A percentile compares a stretch with the other conserved stretches of the same genome.
Evolutionary conservation across 2,113 vertebrate species (phyloP).

Genomic region (Bungarus multicinctus): DNA sequence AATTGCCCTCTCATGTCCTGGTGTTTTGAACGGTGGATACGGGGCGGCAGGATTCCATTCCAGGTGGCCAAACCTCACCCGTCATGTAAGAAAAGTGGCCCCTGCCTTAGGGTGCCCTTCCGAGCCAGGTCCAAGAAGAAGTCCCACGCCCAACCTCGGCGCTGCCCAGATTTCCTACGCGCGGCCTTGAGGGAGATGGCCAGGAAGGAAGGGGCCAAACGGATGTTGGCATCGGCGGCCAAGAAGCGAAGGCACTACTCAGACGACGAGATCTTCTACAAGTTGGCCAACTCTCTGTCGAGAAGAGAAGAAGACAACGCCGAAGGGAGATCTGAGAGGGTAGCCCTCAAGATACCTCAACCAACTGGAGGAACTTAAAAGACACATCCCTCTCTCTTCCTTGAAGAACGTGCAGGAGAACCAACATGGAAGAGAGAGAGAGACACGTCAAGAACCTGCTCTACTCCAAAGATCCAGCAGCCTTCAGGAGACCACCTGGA

Average conservation of each 20-base stretch:
- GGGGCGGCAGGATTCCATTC: no score
- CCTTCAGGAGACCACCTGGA: not conserved
- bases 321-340: fast-evolving
- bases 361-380: not conserved
- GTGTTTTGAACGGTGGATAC: not conserved
- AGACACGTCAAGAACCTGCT: not conserved
- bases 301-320: fast-evolving
- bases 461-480: not conserved
- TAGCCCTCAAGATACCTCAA: not conserved
- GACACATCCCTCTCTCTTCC: not conserved
- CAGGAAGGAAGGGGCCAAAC: not conserved
- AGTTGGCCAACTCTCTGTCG: not conserved
- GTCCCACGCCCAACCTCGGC: fast-evolving
- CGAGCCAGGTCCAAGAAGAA: not conserved
- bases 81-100: fast-evolving
- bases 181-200: not conserved
- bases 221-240: fast-evolving
- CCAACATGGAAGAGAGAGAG: not conserved
- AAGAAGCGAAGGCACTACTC: not conserved
- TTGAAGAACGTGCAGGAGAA: not conserved
- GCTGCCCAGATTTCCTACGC: not conserved
- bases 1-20: not conserved
- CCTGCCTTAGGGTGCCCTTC: not conserved
- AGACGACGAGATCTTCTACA: not conserved
- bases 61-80: not conserved